phyloP scores from a whole-genome alignment of 2,797 vertebrate genomes.

The Rhinogobio ventralis region DNA sequence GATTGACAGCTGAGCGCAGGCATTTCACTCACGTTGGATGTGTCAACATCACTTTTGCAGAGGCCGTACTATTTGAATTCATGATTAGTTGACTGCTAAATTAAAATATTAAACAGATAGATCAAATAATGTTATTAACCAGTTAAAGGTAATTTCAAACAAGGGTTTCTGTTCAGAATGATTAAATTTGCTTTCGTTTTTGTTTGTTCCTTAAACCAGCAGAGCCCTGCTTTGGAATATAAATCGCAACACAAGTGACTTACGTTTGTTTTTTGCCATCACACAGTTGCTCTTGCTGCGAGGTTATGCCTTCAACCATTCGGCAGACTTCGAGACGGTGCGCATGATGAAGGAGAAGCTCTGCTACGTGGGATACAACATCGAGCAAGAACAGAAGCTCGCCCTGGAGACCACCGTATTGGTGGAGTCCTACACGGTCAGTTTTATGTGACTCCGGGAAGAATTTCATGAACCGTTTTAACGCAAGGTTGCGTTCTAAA shows the following conservation, averaged over 20 bases:
- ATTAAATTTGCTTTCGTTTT: not conserved
- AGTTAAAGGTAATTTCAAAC: not conserved
- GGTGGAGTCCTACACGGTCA: constrained; percentile 89
- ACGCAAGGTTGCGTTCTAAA: constrained; percentile 24
- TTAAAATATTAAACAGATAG: not conserved
- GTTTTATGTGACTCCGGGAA: constrained; percentile 59
- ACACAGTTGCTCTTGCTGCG: constrained; percentile 71
- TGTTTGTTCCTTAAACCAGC: not conserved
- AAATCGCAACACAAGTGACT: not conserved
- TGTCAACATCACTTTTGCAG: no score
- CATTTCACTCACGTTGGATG: no score
- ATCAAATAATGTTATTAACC: not conserved
- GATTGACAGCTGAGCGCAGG: no score
- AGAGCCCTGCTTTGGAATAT: not conserved
- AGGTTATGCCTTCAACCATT: constrained; percentile 92
- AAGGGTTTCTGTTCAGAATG: not conserved
- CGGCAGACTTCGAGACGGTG: constrained; percentile 91
- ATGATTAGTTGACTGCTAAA: not conserved
- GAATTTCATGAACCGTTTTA: constrained; percentile 21
- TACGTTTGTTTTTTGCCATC: not conserved
- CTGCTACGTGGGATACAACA: constrained; percentile 91
- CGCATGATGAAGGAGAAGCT: constrained; percentile 93
- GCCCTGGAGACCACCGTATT: constrained; percentile 90
- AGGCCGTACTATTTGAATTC: no score
- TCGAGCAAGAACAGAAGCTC: constrained; percentile 91